Percentiles rank a stretch among this genome's conserved stretches.
phyloP scores from a whole-genome alignment of 2,113 vertebrate species.

The Neotragus moschatus region DNA sequence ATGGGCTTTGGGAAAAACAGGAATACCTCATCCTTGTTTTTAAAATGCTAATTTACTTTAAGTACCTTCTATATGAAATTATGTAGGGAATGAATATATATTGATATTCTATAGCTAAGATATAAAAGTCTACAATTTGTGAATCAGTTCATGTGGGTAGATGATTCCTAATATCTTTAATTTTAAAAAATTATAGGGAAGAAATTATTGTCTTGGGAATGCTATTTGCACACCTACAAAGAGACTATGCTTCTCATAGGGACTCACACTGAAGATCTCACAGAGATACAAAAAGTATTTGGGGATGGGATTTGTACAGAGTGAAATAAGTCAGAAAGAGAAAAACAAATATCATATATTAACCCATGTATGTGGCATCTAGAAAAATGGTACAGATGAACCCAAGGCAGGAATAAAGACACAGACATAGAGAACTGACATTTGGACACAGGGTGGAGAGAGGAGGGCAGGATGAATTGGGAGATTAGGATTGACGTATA shows the following conservation, averaged over 20 bases:
- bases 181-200: not conserved
- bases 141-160: not conserved
- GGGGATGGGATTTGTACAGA: not conserved
- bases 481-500: not conserved
- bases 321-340: not conserved
- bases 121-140: not conserved
- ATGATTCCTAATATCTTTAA: not conserved
- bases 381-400: not conserved
- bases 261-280: not conserved
- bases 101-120: not conserved
- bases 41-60: not conserved
- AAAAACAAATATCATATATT: not conserved
- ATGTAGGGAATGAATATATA: not conserved
- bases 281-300: not conserved
- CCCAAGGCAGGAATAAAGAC: not conserved
- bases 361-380: not conserved
- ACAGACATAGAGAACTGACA: not conserved
- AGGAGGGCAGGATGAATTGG: not conserved
- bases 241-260: not conserved
- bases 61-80: not conserved
- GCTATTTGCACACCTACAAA: not conserved
- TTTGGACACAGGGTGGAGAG: not conserved
- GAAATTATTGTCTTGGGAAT: not conserved
- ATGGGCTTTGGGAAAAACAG: slow-evolving; percentile 33
- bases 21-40: not conserved